Conservation (phyloP, 2,113 vertebrate species). For the Tragelaphus scriptus region DNA sequence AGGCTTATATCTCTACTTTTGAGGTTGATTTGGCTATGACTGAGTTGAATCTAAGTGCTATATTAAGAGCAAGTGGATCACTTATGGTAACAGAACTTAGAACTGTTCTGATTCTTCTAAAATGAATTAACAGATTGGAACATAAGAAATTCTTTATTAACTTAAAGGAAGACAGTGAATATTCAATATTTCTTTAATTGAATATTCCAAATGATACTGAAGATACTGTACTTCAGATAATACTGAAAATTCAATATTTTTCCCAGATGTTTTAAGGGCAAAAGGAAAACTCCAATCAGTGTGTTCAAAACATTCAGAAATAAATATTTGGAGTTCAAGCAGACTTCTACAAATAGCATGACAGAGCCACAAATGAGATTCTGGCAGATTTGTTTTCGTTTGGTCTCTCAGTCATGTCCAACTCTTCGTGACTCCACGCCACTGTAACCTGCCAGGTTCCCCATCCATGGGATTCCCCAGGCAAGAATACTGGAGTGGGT, state of each 20-base stretch:
- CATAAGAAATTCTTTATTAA: neutral
- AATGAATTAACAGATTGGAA: neutral
- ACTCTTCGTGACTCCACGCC: rapidly evolving
- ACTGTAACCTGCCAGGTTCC: neutral
- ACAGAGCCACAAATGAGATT: neutral
- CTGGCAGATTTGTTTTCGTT: neutral
- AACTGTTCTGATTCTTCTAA: neutral
- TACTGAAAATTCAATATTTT: neutral
- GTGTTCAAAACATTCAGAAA: neutral
- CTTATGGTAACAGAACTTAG: neutral
- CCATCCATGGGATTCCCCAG: neutral
- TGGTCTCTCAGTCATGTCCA: neutral
- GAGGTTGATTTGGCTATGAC: no score
- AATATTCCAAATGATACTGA: neutral
- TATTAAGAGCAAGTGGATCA: neutral
- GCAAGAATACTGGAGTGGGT: neutral
- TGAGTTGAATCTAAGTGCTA: neutral
- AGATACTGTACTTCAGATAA: neutral
- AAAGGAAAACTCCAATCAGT: neutral
- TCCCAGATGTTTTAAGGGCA: neutral
- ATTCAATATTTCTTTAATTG: neutral
- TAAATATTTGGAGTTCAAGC: neutral
- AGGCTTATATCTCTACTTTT: neutral
- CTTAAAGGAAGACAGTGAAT: neutral
- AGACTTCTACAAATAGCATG: neutral